Conservation (phyloP, 2,888 invertebrate species). For the Allophyes oxyacanthae region DNA sequence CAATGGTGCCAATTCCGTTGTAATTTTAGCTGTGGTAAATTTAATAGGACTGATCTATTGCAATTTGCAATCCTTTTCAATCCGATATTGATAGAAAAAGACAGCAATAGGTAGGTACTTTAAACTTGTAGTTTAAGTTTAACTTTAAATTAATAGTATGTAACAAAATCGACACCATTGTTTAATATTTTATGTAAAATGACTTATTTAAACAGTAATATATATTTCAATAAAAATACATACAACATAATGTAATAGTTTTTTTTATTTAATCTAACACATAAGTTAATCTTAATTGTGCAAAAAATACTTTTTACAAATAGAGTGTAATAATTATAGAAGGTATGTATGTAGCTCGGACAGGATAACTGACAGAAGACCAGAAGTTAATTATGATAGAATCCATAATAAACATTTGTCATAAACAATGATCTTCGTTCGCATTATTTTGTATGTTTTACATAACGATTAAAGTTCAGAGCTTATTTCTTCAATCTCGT, state of each 20-base stretch:
- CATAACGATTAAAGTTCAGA: no score
- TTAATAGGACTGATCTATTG: no score
- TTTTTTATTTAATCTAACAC: slow-evolving; percentile 78
- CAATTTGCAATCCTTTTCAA: no score
- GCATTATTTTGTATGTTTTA: no score
- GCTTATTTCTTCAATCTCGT: background rate
- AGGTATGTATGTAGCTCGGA: slow-evolving; percentile 53
- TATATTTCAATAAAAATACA: slow-evolving; percentile 51
- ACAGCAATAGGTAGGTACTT: no score
- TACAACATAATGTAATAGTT: slow-evolving; percentile 45
- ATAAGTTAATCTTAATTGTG: slow-evolving; percentile 83
- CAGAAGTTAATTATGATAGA: slow-evolving; percentile 20
- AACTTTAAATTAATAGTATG: no score
- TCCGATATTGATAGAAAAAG: no score
- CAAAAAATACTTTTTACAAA: slow-evolving; percentile 82
- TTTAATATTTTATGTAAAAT: no score
- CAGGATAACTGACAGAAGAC: slow-evolving; percentile 67
- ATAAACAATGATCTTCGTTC: background rate
- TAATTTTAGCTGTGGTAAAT: no score
- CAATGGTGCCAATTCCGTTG: no score
- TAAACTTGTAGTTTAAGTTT: no score
- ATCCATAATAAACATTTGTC: background rate
- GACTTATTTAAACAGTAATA: slow-evolving; percentile 9
- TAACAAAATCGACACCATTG: no score
- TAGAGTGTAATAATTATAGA: slow-evolving; percentile 59